Percentiles rank a stretch among this genome's conserved stretches.
Conservation (phyloP, 2,888 invertebrate species). For the Epinotia brunnichana region DNA sequence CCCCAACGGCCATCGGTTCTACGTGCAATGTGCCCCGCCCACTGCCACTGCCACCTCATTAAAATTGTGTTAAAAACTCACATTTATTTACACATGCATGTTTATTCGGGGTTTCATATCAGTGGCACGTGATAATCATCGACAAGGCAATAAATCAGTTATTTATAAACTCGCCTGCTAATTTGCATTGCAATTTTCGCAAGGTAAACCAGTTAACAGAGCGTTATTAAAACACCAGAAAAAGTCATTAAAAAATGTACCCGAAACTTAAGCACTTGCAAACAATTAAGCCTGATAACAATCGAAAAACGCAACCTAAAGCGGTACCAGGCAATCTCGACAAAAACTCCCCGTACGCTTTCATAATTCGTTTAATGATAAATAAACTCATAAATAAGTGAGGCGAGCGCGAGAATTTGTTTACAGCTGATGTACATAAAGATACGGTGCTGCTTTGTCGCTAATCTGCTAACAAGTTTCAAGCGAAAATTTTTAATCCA, state of each 20-base stretch:
- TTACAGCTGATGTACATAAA: constrained; percentile 83
- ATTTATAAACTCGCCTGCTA: background rate
- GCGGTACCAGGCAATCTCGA: constrained; percentile 48
- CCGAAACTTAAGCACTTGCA: constrained; percentile 46
- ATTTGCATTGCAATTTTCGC: constrained; percentile 35
- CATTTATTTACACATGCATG: background rate
- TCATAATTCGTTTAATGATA: constrained; percentile 84
- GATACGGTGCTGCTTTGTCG: constrained; percentile 81
- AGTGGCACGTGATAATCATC: background rate
- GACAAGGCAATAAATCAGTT: background rate
- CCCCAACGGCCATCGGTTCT: too few species aligned
- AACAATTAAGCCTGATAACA: constrained; percentile 68
- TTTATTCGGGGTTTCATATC: background rate
- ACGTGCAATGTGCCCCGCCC: too few species aligned
- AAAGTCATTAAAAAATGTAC: constrained; percentile 42
- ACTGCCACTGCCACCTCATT: too few species aligned
- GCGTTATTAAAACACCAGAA: constrained; percentile 39
- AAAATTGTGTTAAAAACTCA: too few species aligned
- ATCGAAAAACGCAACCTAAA: constrained; percentile 65
- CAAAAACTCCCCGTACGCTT: constrained; percentile 76
- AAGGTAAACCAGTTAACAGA: constrained; percentile 39
- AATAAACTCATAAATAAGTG: constrained; percentile 83
- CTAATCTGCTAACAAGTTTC: constrained; percentile 83
- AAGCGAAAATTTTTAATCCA: constrained; percentile 80
- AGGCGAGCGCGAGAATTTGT: constrained; percentile 80